Conservation (phyloP, 2,888 invertebrate genomes). For the Caenorhabditis japonica region DNA sequence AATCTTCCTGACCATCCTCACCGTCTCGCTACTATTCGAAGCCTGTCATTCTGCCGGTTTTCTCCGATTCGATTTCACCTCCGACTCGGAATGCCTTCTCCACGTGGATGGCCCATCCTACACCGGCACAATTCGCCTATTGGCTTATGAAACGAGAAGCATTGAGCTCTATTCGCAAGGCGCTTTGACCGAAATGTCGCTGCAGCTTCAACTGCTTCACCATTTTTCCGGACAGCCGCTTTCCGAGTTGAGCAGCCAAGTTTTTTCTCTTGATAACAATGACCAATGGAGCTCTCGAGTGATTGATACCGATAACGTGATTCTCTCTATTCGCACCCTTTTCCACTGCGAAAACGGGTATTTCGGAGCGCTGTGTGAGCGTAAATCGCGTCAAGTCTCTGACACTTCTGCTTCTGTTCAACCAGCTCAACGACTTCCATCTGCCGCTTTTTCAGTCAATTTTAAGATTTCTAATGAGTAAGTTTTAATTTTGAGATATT, state of each 20-base stretch:
- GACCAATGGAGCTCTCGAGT: slow-evolving; percentile 6
- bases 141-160: slow-evolving; percentile 17
- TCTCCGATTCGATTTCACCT: slow-evolving; percentile 9
- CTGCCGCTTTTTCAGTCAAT: background rate
- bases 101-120: slow-evolving; percentile 2
- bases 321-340: slow-evolving; percentile 20
- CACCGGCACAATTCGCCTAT: slow-evolving; percentile 25
- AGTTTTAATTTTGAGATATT: slow-evolving; percentile 3
- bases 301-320: slow-evolving; percentile 5
- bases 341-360: slow-evolving; percentile 25
- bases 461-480: slow-evolving; percentile 19
- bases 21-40: background rate
- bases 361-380: slow-evolving; percentile 22
- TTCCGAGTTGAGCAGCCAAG: background rate
- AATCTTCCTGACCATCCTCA: background rate
- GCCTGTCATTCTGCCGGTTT: slow-evolving; percentile 10
- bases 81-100: slow-evolving; percentile 30
- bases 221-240: slow-evolving; percentile 19
- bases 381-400: background rate
- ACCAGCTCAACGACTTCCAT: background rate
- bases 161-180: slow-evolving; percentile 3
- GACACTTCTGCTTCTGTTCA: background rate
- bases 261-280: slow-evolving; percentile 18
- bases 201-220: slow-evolving; percentile 20
- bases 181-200: background rate